Evolutionary conservation across 2,797 vertebrate genomes (phyloP).

Genomic region (Platalea minor): DNA sequence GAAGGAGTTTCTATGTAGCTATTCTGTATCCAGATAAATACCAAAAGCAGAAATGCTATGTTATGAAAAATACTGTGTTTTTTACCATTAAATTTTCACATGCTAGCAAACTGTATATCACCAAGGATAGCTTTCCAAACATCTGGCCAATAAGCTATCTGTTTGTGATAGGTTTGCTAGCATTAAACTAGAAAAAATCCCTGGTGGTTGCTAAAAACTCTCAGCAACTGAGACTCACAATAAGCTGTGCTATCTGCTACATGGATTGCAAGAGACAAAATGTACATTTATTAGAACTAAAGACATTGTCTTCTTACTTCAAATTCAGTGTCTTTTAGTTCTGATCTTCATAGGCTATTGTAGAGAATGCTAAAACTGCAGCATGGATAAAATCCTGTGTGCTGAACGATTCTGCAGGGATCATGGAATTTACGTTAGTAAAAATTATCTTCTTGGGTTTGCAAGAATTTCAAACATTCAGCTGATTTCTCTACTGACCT

Average conservation of each 20-base stretch:
- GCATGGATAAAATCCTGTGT: neutral
- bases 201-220: neutral
- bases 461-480: neutral
- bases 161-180: neutral
- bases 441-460: neutral
- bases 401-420: neutral
- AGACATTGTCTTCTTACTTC: neutral
- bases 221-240: neutral
- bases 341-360: neutral
- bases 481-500: neutral
- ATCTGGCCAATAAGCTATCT: neutral
- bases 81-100: neutral
- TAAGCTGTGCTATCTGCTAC: neutral
- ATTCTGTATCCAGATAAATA: neutral
- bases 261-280: neutral
- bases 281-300: neutral
- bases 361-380: neutral
- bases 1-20: neutral
- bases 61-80: neutral
- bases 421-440: neutral
- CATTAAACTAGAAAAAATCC: neutral
- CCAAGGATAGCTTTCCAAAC: neutral
- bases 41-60: neutral
- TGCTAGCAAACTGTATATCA: neutral
- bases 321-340: neutral